These are phyloP conservation scores for Setophaga kirtlandii DNA, from an alignment of 2,113 vertebrate genomes.

Conservation along the genomic window DNA sequence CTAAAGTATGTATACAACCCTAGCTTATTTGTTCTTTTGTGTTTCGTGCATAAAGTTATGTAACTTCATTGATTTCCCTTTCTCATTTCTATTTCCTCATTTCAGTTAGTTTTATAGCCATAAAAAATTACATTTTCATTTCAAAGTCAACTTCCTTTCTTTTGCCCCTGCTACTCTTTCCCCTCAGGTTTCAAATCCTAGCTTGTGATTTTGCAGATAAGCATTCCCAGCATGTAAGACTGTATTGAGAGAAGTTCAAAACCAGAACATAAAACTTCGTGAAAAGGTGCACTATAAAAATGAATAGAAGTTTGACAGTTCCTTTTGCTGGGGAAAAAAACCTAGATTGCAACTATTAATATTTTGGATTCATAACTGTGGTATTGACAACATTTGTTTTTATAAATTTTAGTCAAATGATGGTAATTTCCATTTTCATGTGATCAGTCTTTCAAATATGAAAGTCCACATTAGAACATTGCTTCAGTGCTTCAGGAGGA, in stretches of 20 bases:
- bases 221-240: not conserved
- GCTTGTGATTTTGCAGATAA: slow-evolving; percentile 26
- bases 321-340: not conserved
- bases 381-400: not conserved
- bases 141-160: not conserved
- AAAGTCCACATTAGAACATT: not conserved
- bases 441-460: not conserved
- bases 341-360: not conserved
- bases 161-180: not conserved
- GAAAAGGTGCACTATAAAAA: not conserved
- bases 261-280: not conserved
- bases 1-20: not conserved
- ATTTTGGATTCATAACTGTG: not conserved
- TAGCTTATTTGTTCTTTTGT: not conserved
- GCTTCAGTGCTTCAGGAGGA: not conserved
- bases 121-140: slow-evolving; percentile 11
- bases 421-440: slow-evolving; percentile 10
- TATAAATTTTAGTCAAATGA: not conserved
- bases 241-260: not conserved
- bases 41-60: not conserved
- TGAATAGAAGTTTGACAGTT: not conserved
- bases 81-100: slow-evolving; percentile 13
- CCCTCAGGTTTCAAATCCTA: not conserved
- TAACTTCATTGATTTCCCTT: not conserved
- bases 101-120: slow-evolving; percentile 6